Conservation (phyloP, 2,113 vertebrate species). For the Limanda limanda region DNA sequence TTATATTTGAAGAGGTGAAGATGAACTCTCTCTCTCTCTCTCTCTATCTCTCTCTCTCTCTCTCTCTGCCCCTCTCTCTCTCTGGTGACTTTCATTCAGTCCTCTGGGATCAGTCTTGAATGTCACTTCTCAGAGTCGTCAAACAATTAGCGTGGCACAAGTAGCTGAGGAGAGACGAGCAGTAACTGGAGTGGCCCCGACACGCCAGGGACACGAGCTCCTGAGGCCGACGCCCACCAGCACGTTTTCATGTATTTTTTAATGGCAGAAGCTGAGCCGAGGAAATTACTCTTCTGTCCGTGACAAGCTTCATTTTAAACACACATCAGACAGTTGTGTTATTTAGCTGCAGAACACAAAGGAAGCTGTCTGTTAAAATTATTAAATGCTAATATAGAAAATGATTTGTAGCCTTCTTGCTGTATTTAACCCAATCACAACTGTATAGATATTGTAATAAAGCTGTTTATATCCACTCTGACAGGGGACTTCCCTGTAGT, state of each 20-base stretch:
- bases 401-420: no score
- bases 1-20: no score
- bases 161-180: constrained; percentile 43
- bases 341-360: background rate
- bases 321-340: background rate
- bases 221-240: constrained; percentile 8
- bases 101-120: constrained; percentile 33
- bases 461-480: background rate
- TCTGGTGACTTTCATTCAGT: constrained; percentile 47
- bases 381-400: background rate
- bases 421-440: no score
- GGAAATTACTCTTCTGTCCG: background rate
- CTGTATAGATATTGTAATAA: background rate
- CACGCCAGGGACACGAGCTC: constrained; percentile 1
- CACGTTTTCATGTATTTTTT: constrained; percentile 58
- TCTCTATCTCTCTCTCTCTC: no score
- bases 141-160: constrained; percentile 46
- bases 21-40: no score
- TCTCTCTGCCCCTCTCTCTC: background rate
- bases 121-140: constrained; percentile 48
- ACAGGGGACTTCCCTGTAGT: background rate
- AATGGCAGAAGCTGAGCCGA: constrained; percentile 9
- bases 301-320: background rate
- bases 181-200: constrained; percentile 62
- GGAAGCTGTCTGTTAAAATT: background rate